These are phyloP conservation scores for Cryptocheilus praepositus DNA, from an alignment of 2,888 invertebrate species.

Conservation along the genomic window DNA sequence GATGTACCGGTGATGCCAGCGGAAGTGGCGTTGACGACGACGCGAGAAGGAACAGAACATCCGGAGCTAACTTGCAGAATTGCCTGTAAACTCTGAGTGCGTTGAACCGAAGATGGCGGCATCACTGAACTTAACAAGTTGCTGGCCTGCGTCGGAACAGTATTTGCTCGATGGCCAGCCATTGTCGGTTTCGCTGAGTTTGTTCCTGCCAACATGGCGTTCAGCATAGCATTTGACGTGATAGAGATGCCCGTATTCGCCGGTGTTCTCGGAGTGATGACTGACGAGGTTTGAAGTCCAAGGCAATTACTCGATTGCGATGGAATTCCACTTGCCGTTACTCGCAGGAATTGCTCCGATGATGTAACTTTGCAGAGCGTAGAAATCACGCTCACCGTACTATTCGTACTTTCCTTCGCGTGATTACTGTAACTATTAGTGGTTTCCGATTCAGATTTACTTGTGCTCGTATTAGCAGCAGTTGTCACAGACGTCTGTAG, in stretches of 20 bases:
- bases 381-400: constrained; percentile 67
- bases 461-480: constrained; percentile 27
- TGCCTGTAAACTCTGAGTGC: constrained; percentile 65
- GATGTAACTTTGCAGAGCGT: constrained; percentile 68
- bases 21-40: constrained; percentile 54
- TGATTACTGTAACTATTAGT: constrained; percentile 42
- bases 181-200: constrained; percentile 67
- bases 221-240: constrained; percentile 72
- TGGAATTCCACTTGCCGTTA: constrained; percentile 72
- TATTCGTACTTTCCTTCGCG: constrained; percentile 52
- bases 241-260: constrained; percentile 62
- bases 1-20: constrained; percentile 50
- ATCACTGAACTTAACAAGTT: constrained; percentile 67
- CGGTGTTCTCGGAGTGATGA: constrained; percentile 48
- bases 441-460: constrained; percentile 50
- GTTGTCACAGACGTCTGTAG: constrained; percentile 43
- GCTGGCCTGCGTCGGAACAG: constrained; percentile 66
- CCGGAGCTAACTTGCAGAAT: constrained; percentile 64
- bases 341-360: constrained; percentile 66
- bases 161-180: constrained; percentile 62
- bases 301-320: constrained; percentile 56
- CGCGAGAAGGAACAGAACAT: constrained; percentile 51
- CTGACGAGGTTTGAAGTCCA: constrained; percentile 47
- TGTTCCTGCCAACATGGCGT: constrained; percentile 71
- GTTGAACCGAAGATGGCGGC: constrained; percentile 63